Percentiles rank a stretch among this genome's conserved stretches.
Evolutionary conservation across 1,140 invertebrate species (phyloP).

Genomic region (Aphelinus atriplicis): DNA sequence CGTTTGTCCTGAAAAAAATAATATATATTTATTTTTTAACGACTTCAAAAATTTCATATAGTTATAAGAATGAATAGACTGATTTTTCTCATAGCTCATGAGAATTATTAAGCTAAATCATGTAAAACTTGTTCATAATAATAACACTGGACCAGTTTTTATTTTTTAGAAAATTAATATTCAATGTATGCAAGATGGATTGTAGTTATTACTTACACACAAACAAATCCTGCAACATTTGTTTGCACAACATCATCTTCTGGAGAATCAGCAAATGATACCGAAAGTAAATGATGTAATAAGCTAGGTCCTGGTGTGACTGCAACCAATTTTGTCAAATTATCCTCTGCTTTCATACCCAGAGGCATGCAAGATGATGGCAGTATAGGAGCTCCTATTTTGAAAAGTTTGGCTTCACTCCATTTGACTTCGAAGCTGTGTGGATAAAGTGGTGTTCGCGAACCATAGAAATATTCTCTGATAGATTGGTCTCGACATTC

Average conservation of each 20-base stretch:
- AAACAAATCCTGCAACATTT: slow-evolving; percentile 92
- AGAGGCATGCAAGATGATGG: slow-evolving; percentile 95
- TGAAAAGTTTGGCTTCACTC: slow-evolving; percentile 88
- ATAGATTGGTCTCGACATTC: slow-evolving; percentile 85
- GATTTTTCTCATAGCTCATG: too few relatives aligned
- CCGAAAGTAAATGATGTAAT: slow-evolving; percentile 87
- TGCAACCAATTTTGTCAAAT: slow-evolving; percentile 88
- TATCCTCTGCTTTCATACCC: slow-evolving; percentile 94
- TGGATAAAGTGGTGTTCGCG: slow-evolving; percentile 84
- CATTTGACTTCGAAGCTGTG: slow-evolving; percentile 92
- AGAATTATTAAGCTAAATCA: too few relatives aligned
- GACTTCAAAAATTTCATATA: not conserved
- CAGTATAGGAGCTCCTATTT: slow-evolving; percentile 92
- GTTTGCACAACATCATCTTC: slow-evolving; percentile 85
- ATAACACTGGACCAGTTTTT: too few relatives aligned
- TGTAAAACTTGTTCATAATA: too few relatives aligned
- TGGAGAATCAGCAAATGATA: slow-evolving; percentile 82
- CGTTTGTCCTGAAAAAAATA: slow-evolving; percentile 78
- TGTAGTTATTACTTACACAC: slow-evolving; percentile 81
- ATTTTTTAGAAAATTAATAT: not conserved
- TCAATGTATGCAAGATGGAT: not conserved
- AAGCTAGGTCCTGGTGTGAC: slow-evolving; percentile 80
- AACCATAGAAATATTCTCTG: slow-evolving; percentile 96
- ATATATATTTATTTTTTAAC: slow-evolving; percentile 1
- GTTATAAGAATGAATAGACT: too few relatives aligned